Base-by-base conservation (phyloP, 1,140 invertebrate species). In the Drosophila mayri region DNA sequence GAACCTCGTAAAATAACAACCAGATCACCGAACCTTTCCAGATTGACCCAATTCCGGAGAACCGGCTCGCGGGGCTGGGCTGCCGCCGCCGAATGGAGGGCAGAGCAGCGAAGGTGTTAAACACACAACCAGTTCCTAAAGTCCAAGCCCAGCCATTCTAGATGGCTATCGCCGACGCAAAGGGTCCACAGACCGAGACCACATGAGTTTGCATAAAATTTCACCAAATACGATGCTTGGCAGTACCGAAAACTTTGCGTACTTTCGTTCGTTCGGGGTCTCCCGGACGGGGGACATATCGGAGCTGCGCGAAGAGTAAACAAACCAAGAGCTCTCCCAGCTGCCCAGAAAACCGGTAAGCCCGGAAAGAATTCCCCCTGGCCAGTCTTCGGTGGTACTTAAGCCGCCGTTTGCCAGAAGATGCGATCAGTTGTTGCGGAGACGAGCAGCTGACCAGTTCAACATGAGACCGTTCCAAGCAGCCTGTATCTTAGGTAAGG, bases 201-300 rank as follows among this genome's bases (percentile, higher is more conserved):
- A 83, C 66, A 84, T 84, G 77, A 81, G 77, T 74, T 90, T 90
- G 85, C 85, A 88, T 81, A 90, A 88, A 84, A 81, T 90, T 88
- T 90, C 85, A 90, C 84, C 80, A 78, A 77, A 41, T 55, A 59
- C 32, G 16, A 58, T 43, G 52, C 35, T 54, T 16, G 8, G 50
- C 20, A 37, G 50, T 50, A 72, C 47, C 37, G 20, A 28, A 52
- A 73, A 71, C 82, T 87, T 79, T 81, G 62, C 78, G 80, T 83
- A 87, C 83, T 87, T 87, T 87, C 84, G 71, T 79, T 73, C 64
- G 38, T 40, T 44, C 43, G 52, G 18, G n/a, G 50, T 35, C 49
- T 52, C 49, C 49, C 49, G 49, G 57, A 63, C 22, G 25, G 46
- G 32, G 64, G 61, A 43, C 30, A 47, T 35, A 43, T 71, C 50